A percentile compares a stretch with the other conserved stretches of the same genome.
phyloP scores from a whole-genome alignment of 2,888 invertebrate species.

The Criorhina ranunculi region DNA sequence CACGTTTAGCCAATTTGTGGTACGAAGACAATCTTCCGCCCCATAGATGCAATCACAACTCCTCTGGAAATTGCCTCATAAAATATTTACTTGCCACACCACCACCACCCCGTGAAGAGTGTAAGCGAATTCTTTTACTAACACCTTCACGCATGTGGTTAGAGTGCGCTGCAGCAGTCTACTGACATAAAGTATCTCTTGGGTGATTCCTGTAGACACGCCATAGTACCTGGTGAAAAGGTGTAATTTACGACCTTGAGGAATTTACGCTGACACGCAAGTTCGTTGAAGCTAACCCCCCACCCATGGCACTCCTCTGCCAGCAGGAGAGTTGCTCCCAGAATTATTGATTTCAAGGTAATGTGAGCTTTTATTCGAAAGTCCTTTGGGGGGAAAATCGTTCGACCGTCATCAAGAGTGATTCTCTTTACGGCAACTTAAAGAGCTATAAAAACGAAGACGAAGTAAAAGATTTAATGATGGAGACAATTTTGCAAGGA shows the following conservation, averaged over 20 bases:
- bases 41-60: constrained; percentile 72
- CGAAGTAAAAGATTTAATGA: constrained; percentile 65
- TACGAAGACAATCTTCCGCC: constrained; percentile 47
- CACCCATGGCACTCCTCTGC: constrained; percentile 46
- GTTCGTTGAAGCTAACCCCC: constrained; percentile 39
- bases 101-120: too few species aligned
- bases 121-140: constrained; percentile 46
- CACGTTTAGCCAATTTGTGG: constrained; percentile 66
- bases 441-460: constrained; percentile 54
- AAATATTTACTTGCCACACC: constrained; percentile 73
- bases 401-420: constrained; percentile 61
- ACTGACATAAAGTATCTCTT: constrained; percentile 65
- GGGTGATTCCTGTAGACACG: constrained; percentile 65
- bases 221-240: constrained; percentile 71
- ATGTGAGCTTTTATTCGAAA: constrained; percentile 57
- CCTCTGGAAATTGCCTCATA: constrained; percentile 62
- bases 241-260: constrained; percentile 75
- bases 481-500: constrained; percentile 19
- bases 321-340: constrained; percentile 24
- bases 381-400: constrained; percentile 31
- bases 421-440: constrained; percentile 69
- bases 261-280: constrained; percentile 71
- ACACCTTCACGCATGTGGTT: constrained; percentile 20
- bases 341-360: constrained; percentile 71
- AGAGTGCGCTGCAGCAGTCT: neutral